Evolutionary conservation across 2,113 vertebrate species (phyloP).

Genomic region (Pedetes capensis): DNA sequence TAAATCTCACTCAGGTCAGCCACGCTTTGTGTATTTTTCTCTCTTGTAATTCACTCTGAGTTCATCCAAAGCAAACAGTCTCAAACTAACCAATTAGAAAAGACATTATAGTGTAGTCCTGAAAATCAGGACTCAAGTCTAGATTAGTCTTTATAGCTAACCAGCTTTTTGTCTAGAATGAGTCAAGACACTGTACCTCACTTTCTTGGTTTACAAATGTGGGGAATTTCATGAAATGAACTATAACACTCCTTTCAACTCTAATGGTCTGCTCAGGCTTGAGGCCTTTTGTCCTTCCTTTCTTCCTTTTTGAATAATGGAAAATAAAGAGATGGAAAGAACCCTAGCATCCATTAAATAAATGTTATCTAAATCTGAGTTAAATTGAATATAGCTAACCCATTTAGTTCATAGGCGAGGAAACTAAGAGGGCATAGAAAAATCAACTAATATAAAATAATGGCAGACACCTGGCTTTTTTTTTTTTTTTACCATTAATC

Average conservation of each 20-base stretch:
- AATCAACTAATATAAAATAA: background rate
- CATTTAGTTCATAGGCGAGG: background rate
- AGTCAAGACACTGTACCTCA: background rate
- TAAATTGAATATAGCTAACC: background rate
- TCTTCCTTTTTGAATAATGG: background rate
- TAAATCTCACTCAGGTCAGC: conserved; percentile 53
- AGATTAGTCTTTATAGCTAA: background rate
- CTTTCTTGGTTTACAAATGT: background rate
- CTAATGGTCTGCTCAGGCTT: background rate
- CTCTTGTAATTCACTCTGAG: conserved; percentile 22
- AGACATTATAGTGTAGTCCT: background rate
- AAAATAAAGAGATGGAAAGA: background rate
- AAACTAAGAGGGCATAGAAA: background rate
- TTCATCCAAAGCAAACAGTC: conserved; percentile 44
- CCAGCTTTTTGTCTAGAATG: background rate
- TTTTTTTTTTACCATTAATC: background rate
- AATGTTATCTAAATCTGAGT: background rate
- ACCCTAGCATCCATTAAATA: background rate
- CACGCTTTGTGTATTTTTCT: background rate
- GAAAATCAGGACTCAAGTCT: background rate
- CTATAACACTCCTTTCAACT: background rate
- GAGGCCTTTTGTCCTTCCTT: background rate
- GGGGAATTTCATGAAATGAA: background rate
- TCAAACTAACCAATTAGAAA: background rate
- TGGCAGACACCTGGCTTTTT: background rate